These are phyloP conservation scores for Erebia palarica DNA, from an alignment of 2,888 invertebrate species.

Conservation along the genomic window DNA sequence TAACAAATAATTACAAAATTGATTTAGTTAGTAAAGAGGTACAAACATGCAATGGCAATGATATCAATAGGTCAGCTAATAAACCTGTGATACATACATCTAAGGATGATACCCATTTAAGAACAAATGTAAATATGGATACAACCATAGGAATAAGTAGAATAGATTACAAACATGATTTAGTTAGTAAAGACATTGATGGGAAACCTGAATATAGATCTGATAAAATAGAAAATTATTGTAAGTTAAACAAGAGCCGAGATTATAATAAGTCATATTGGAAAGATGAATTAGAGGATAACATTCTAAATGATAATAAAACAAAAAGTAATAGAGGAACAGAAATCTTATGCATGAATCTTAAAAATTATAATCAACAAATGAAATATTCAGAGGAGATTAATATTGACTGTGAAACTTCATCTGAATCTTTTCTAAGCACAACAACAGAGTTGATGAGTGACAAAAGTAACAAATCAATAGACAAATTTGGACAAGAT, in stretches of 20 bases:
- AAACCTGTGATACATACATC: constrained; percentile 74
- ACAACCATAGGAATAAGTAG: constrained; percentile 68
- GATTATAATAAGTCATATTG: constrained; percentile 61
- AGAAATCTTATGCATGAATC: constrained; percentile 42
- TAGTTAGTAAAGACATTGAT: constrained; percentile 52
- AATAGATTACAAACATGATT: constrained; percentile 60
- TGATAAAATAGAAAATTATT: constrained; percentile 79
- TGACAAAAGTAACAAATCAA: constrained; percentile 49
- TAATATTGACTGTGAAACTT: constrained; percentile 53
- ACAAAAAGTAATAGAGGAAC: constrained; percentile 39
- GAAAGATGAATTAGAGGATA: constrained; percentile 54
- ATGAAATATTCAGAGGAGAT: constrained; percentile 42
- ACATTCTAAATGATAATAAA: constrained; percentile 38
- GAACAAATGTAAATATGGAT: constrained; percentile 70
- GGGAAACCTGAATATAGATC: constrained; percentile 68
- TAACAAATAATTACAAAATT: constrained; percentile 52
- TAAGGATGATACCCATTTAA: constrained; percentile 66
- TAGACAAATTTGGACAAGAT: constrained; percentile 44
- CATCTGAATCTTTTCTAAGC: constrained; percentile 69
- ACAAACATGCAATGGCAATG: constrained; percentile 56
- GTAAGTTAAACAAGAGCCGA: constrained; percentile 79
- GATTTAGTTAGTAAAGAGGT: constrained; percentile 62
- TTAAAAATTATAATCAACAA: constrained; percentile 43
- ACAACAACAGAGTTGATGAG: constrained; percentile 56
- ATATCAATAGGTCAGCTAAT: constrained; percentile 60